Evolutionary conservation across 2,113 vertebrate species (phyloP).

Genomic region (Nerophis ophidion): DNA sequence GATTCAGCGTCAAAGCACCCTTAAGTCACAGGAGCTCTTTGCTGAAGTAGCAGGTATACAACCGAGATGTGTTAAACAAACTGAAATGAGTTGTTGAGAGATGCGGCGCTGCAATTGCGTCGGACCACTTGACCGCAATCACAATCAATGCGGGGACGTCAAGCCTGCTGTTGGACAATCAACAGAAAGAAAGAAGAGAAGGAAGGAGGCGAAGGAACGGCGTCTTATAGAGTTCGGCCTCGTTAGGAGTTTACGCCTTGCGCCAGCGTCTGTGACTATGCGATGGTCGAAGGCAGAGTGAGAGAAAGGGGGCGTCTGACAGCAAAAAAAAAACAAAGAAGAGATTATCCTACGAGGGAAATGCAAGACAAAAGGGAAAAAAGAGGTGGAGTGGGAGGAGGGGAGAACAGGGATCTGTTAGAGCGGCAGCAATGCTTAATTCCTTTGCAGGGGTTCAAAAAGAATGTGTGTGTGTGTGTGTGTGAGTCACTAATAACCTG

Average conservation of each 20-base stretch:
- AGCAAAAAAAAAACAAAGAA: conserved; percentile 9
- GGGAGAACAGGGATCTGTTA: conserved; percentile 50
- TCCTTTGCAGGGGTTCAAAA: conserved; percentile 69
- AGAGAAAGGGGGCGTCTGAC: conserved; percentile 13
- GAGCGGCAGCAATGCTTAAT: conserved; percentile 58
- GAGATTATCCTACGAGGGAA: conserved; percentile 54
- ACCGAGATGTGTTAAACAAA: conserved; percentile 18
- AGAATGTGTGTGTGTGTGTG: conserved; percentile 35
- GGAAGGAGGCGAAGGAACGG: not conserved
- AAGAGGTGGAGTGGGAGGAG: conserved; percentile 61
- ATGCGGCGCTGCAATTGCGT: conserved; percentile 18
- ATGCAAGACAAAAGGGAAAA: conserved; percentile 56
- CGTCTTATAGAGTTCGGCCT: no score
- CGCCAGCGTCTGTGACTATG: not conserved
- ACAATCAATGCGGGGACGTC: conserved; percentile 37
- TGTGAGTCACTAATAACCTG: conserved; percentile 57
- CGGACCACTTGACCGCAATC: conserved; percentile 40
- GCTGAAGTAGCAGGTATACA: conserved; percentile 3
- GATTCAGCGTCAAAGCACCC: no score
- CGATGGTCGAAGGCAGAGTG: conserved; percentile 8
- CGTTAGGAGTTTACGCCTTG: no score
- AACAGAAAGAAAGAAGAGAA: conserved; percentile 22
- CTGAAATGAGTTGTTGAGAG: conserved; percentile 11
- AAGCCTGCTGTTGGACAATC: conserved; percentile 45
- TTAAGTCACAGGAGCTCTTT: no score